These are phyloP conservation scores for Hyphantria cunea DNA, from an alignment of 1,140 invertebrate species.

Conservation along the genomic window DNA sequence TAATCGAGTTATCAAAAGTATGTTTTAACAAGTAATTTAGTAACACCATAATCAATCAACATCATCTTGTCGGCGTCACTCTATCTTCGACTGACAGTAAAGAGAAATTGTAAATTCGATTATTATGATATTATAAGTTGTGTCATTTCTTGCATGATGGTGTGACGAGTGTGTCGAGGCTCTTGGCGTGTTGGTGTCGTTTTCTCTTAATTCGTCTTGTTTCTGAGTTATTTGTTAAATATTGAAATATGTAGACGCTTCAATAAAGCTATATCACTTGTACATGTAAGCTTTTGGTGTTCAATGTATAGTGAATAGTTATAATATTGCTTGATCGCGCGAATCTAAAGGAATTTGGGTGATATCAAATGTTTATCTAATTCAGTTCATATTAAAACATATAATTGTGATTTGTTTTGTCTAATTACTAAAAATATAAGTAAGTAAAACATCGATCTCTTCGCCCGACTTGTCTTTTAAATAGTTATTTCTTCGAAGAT, in stretches of 20 bases:
- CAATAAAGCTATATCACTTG: slow-evolving; percentile 46
- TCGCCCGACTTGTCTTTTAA: slow-evolving; percentile 16
- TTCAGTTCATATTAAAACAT: slow-evolving; percentile 16
- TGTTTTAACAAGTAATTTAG: neutral
- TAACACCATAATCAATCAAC: no score
- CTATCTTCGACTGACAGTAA: neutral
- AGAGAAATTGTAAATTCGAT: neutral
- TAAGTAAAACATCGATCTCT: slow-evolving; percentile 18
- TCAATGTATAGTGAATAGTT: slow-evolving; percentile 60
- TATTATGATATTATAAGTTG: slow-evolving; percentile 5
- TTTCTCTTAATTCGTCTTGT: slow-evolving; percentile 61
- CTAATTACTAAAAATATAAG: slow-evolving; percentile 3
- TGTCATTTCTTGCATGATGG: slow-evolving; percentile 48
- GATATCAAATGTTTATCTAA: slow-evolving; percentile 76
- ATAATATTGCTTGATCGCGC: slow-evolving; percentile 60
- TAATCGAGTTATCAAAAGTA: no score
- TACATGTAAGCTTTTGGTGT: slow-evolving; percentile 73
- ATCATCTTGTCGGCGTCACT: neutral
- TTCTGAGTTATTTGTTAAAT: slow-evolving; percentile 37
- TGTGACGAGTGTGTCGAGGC: slow-evolving; percentile 44
- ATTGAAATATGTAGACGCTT: slow-evolving; percentile 50
- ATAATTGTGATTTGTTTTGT: slow-evolving; percentile 8
- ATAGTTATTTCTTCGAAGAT: neutral
- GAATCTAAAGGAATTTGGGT: slow-evolving; percentile 74
- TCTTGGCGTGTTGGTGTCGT: slow-evolving; percentile 71